Percentiles rank a stretch among this genome's conserved stretches.
Conservation (phyloP, 2,113 vertebrate species). For the Mugil cephalus region DNA sequence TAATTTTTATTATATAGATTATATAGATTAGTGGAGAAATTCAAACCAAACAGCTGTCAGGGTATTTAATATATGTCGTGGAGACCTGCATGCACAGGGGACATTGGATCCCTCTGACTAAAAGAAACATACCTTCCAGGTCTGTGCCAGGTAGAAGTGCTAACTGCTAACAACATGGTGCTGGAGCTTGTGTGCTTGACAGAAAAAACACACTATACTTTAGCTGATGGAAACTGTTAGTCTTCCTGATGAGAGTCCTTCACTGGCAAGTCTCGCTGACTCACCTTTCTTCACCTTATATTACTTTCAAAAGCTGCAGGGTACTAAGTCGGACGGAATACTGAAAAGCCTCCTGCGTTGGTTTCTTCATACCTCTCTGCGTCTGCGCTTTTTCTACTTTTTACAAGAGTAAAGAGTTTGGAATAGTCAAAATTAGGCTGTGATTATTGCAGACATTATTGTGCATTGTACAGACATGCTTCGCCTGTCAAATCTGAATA, state of each 20-base stretch:
- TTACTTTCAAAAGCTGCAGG: neutral
- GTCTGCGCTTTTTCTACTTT: too few species aligned
- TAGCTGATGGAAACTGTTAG: neutral
- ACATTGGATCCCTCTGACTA: too few species aligned
- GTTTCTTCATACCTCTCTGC: too few species aligned
- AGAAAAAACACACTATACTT: neutral
- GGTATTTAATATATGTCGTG: too few species aligned
- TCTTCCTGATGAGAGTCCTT: neutral
- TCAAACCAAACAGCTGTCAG: too few species aligned
- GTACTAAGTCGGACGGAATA: neutral
- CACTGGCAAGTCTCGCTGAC: neutral
- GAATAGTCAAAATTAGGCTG: too few species aligned
- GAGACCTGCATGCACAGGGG: too few species aligned
- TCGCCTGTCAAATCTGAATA: neutral
- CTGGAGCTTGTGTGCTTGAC: neutral
- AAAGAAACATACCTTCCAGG: slow-evolving; percentile 5
- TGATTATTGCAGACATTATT: neutral
- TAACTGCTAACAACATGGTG: neutral
- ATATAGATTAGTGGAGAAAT: too few species aligned
- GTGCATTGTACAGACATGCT: neutral
- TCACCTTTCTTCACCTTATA: neutral
- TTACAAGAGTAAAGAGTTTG: neutral
- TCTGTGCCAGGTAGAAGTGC: neutral
- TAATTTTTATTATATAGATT: too few species aligned
- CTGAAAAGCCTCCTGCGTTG: neutral